Evolutionary conservation across 2,888 invertebrate genomes (phyloP).

Genomic region (Lymantria monacha): DNA sequence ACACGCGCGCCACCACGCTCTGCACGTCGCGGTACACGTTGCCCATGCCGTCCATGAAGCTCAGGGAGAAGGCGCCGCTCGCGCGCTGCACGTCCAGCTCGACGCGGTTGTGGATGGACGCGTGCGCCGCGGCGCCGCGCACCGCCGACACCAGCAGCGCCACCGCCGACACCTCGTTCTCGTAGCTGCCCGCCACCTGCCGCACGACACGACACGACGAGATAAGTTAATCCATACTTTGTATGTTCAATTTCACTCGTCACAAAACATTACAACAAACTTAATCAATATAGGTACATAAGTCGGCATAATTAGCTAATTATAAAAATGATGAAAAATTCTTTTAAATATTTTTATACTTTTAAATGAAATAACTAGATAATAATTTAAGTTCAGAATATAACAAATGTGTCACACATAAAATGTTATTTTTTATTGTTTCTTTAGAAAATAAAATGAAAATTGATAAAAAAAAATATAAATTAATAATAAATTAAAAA

Average conservation of each 20-base stretch:
- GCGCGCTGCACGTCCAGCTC: conserved; percentile 86
- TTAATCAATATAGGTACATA: too few relatives aligned
- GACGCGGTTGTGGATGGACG: conserved; percentile 80
- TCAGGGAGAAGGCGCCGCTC: conserved; percentile 88
- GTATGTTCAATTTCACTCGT: background rate
- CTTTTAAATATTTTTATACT: too few relatives aligned
- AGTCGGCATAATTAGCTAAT: too few relatives aligned
- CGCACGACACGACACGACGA: background rate
- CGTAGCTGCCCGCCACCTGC: conserved; percentile 86
- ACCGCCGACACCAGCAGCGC: conserved; percentile 82
- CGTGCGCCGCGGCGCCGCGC: conserved; percentile 69
- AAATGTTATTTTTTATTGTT: too few relatives aligned
- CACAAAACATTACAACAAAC: too few relatives aligned
- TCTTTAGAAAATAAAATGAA: too few relatives aligned
- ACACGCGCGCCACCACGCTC: conserved; percentile 86
- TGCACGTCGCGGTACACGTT: conserved; percentile 91
- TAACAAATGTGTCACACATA: too few relatives aligned
- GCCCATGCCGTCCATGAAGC: conserved; percentile 88
- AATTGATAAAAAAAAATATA: too few relatives aligned
- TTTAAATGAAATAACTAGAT: too few relatives aligned
- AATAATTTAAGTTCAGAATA: too few relatives aligned
- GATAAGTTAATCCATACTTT: background rate
- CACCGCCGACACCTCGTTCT: conserved; percentile 89
- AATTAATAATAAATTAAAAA: too few relatives aligned
- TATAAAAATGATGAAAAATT: too few relatives aligned